Conservation (phyloP, 2,888 invertebrate species). For the Dryadula phaetusa region DNA sequence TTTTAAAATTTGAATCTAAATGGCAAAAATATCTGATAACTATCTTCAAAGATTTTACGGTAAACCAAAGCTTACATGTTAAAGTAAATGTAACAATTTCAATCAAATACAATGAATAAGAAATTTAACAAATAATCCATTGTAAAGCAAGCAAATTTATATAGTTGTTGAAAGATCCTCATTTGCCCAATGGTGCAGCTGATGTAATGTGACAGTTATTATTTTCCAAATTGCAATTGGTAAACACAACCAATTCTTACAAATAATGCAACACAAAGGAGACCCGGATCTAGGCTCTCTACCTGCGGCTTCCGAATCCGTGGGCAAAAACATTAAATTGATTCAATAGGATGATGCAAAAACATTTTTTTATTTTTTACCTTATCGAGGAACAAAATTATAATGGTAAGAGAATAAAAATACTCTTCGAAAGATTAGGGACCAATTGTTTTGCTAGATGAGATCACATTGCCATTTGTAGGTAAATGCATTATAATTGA, state of each 20-base stretch:
- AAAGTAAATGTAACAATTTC: constrained; percentile 5
- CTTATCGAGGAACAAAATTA: constrained; percentile 78
- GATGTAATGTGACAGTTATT: constrained; percentile 78
- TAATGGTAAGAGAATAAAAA: constrained; percentile 75
- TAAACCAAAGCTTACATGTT: background rate
- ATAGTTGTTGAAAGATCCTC: constrained; percentile 49
- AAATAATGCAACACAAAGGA: constrained; percentile 67
- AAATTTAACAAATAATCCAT: constrained; percentile 32
- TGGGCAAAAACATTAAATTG: constrained; percentile 75
- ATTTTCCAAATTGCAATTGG: constrained; percentile 77
- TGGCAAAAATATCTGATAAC: background rate
- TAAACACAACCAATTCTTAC: constrained; percentile 76
- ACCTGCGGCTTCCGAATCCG: constrained; percentile 83
- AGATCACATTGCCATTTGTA: background rate
- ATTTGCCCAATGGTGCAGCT: constrained; percentile 73
- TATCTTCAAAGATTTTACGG: background rate
- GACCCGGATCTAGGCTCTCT: constrained; percentile 80
- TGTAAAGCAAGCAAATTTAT: constrained; percentile 44
- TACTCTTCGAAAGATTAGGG: constrained; percentile 61
- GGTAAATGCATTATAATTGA: constrained; percentile 61
- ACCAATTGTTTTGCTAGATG: background rate
- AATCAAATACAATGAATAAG: constrained; percentile 1
- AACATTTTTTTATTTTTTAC: constrained; percentile 75
- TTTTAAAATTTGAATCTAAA: background rate
- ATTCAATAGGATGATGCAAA: constrained; percentile 75